Conservation (phyloP, 2,113 vertebrate genomes). For the Phalacrocorax pelagicus region DNA sequence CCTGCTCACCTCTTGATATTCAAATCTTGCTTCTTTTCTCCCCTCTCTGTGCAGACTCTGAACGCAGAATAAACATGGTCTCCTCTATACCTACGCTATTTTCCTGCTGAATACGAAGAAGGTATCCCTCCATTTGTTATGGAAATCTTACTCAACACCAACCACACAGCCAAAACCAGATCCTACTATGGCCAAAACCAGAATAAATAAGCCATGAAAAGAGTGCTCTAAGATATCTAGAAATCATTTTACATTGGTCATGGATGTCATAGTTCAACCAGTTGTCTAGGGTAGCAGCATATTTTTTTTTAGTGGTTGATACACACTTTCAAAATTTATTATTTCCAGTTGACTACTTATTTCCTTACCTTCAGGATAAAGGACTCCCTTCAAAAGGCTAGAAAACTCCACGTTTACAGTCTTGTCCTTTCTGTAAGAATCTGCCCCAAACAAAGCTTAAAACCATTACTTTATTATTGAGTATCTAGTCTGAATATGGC, state of each 20-base stretch:
- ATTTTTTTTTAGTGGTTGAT: not conserved
- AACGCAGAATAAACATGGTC: not conserved
- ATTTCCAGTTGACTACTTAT: not conserved
- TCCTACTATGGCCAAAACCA: not conserved
- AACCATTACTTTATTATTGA: not conserved
- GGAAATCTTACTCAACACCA: not conserved
- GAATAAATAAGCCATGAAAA: not conserved
- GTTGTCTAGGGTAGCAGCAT: not conserved
- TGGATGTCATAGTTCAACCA: fast-evolving
- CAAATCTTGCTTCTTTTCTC: not conserved
- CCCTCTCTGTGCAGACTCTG: not conserved
- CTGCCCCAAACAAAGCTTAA: not conserved
- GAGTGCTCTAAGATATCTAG: not conserved
- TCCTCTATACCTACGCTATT: not conserved
- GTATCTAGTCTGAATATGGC: not conserved
- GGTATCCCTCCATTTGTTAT: not conserved
- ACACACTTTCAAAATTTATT: not conserved
- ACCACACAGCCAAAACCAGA: not conserved
- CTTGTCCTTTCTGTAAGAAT: not conserved
- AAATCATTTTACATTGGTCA: not conserved
- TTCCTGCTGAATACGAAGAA: not conserved
- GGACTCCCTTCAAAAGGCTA: not conserved
- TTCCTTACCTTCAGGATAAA: not conserved
- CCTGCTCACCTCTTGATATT: not conserved
- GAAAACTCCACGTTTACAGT: not conserved